Evolutionary conservation across 2,888 invertebrate species (phyloP).

Genomic region (Dromius quadrimaculatus): DNA sequence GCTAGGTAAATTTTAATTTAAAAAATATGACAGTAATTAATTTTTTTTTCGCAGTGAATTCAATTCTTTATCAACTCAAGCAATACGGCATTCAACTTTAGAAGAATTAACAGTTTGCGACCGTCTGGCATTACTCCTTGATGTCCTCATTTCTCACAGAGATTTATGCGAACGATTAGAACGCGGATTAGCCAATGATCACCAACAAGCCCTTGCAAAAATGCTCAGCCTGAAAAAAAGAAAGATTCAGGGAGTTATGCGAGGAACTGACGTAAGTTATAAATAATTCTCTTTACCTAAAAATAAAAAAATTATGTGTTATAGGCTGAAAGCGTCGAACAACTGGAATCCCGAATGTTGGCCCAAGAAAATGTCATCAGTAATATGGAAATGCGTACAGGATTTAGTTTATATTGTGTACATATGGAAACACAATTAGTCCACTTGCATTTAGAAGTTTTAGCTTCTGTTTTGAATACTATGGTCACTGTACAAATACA

Average conservation of each 20-base stretch:
- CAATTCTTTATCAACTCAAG: conserved; percentile 67
- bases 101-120: conserved; percentile 72
- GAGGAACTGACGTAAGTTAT: conserved; percentile 71
- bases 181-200: conserved; percentile 73
- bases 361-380: conserved; percentile 74
- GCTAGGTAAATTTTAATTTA: conserved; percentile 65
- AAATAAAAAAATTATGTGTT: conserved; percentile 1
- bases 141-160: conserved; percentile 70
- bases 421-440: conserved; percentile 75
- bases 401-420: conserved; percentile 73
- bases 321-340: conserved; percentile 70
- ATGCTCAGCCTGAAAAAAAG: conserved; percentile 73
- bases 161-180: conserved; percentile 74
- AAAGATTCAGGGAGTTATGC: conserved; percentile 74
- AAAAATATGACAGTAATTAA: neutral
- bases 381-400: conserved; percentile 72
- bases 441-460: conserved; percentile 72
- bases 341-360: conserved; percentile 73
- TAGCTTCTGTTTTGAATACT: conserved; percentile 71
- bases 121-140: conserved; percentile 69
- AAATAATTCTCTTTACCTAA: conserved; percentile 2
- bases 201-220: conserved; percentile 72
- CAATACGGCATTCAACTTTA: conserved; percentile 68
- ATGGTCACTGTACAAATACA: conserved; percentile 70
- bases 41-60: conserved; percentile 66